Evolutionary conservation across 2,888 invertebrate genomes (phyloP), one percentile per base, ranked within the genome.

Genomic region (Micropterix aruncella): DNA sequence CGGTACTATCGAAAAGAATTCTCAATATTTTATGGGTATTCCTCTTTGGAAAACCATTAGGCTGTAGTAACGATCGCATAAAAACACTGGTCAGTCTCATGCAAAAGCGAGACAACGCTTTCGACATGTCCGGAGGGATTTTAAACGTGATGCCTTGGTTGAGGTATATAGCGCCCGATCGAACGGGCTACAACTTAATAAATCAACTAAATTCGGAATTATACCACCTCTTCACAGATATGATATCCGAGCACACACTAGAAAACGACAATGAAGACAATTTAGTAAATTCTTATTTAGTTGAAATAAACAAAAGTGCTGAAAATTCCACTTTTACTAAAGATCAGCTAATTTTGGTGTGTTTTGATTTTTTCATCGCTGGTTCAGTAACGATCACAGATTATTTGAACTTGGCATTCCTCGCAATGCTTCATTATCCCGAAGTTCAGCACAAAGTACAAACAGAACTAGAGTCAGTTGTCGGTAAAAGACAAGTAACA

Each of bases 371-470:
- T 15, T 70, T 84, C 40, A 74, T 82, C 61, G 83, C 83, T n/a
- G 83, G 83, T 1, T 73, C 78, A 1, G 80, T 82, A 57, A 83
- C 83, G 0, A 82, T 82, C 0, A 78, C 78, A 48, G 80, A 78
- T 52, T 68, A 75, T 0, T 57, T 83, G 37, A 70, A 75, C 39
- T 79, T 77, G 52, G 71, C 75, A 1, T 60, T 83, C 41, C 59
- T 80, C 2, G 70, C 70, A 45, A 66, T 77, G 51, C 57, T 79
- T 7, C 61, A 71, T 46, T 64, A 77, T 56, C 74, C 71, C 18
- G 60, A 69, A 2, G 65, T 81, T 45, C 77, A 80, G 54, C 61
- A 68, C 18, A 72, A 70, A 54, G 64, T 82, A n/a, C 78, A 74
- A 45, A 54, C 66, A 1, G 82, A 83, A 62, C 64, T 84, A 46